Percentiles rank a stretch among this genome's conserved stretches.
phyloP scores from a whole-genome alignment of 2,797 vertebrate species.

The Dryobates pubescens region DNA sequence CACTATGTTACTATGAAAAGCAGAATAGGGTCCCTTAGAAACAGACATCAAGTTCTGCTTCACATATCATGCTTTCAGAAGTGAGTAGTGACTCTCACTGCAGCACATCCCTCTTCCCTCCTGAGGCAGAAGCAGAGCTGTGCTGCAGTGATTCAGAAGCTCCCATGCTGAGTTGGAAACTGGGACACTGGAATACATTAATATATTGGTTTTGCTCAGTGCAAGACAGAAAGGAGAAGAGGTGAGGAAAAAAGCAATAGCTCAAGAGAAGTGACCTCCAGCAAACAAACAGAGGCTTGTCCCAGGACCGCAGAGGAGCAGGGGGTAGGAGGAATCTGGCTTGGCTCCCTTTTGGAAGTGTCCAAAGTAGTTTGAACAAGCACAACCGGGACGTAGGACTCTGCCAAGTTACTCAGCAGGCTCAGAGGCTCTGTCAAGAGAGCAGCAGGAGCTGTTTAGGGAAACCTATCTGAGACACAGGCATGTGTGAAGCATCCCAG shows the following conservation, averaged over 20 bases:
- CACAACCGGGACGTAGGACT: not conserved
- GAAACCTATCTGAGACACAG: not conserved
- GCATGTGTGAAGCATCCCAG: not conserved
- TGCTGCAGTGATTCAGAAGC: not conserved
- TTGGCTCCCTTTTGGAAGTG: not conserved
- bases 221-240: not conserved
- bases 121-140: not conserved
- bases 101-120: not conserved
- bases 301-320: not conserved
- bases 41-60: accelerated
- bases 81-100: not conserved
- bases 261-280: not conserved
- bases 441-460: not conserved
- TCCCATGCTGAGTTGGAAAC: not conserved
- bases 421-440: conserved; percentile 10
- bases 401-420: conserved; percentile 25
- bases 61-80: not conserved
- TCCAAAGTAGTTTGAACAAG: conserved; percentile 4
- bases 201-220: not conserved
- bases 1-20: not conserved
- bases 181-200: not conserved
- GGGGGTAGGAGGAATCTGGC: conserved; percentile 15
- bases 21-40: not conserved
- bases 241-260: not conserved
- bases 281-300: conserved; percentile 31